A percentile compares a stretch with the other conserved stretches of the same genome.
phyloP scores from a whole-genome alignment of 2,888 invertebrate species.

The Apodemia duryi region DNA sequence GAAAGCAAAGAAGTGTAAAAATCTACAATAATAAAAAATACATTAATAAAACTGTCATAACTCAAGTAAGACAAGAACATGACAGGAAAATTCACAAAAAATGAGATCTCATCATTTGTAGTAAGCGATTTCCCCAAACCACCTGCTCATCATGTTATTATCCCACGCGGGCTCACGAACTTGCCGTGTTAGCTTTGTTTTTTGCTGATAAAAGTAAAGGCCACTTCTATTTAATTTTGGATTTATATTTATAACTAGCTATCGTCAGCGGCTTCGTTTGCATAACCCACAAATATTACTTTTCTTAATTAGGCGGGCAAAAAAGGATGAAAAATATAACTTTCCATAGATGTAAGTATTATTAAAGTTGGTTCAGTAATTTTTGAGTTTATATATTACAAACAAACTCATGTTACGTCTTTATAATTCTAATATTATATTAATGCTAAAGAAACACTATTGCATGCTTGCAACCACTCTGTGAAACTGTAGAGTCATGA shows the following conservation, averaged over 20 bases:
- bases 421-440: too few species aligned
- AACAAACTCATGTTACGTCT: too few species aligned
- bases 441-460: too few species aligned
- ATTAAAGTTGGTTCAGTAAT: too few species aligned
- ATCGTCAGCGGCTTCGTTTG: too few species aligned
- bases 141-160: background rate
- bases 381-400: too few species aligned
- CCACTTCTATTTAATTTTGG: background rate
- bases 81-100: slow-evolving; percentile 4
- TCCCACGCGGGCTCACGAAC: background rate
- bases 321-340: too few species aligned
- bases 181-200: slow-evolving; percentile 2
- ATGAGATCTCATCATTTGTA: slow-evolving; percentile 8
- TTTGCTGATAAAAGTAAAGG: slow-evolving; percentile 3
- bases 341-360: too few species aligned
- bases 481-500: too few species aligned
- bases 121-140: background rate
- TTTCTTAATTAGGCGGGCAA: too few species aligned
- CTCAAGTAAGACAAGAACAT: background rate
- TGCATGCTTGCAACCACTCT: too few species aligned
- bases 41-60: background rate
- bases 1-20: background rate
- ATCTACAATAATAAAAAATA: background rate
- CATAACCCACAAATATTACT: too few species aligned
- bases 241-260: background rate